phyloP scores from a whole-genome alignment of 2,113 vertebrate species.

The Microcebus lehilahytsara region DNA sequence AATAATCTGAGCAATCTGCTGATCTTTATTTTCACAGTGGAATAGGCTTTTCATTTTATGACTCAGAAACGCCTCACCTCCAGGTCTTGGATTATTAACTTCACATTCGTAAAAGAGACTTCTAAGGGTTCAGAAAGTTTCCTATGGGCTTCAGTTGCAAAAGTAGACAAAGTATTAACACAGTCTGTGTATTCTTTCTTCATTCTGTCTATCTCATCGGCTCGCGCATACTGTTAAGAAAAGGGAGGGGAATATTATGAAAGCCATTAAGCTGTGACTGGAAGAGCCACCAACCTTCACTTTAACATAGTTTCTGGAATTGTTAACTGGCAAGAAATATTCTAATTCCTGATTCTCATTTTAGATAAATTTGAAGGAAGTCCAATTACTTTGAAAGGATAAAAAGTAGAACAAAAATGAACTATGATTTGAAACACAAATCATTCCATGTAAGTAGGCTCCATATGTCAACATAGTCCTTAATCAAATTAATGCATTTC shows the following conservation, averaged over 20 bases:
- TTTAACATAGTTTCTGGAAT: not conserved
- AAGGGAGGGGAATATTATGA: not conserved
- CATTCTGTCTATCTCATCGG: constrained; percentile 92
- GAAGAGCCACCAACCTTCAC: not conserved
- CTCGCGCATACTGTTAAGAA: constrained; percentile 89
- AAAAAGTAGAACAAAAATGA: not conserved
- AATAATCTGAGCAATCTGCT: not conserved
- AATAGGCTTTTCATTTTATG: not conserved
- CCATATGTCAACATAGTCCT: constrained; percentile 7
- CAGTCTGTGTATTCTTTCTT: constrained; percentile 90
- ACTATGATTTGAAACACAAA: not conserved
- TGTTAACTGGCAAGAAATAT: not conserved
- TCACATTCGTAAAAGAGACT: constrained; percentile 91
- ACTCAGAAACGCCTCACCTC: constrained; percentile 85
- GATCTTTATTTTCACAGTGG: not conserved
- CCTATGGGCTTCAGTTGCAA: constrained; percentile 88
- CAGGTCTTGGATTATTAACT: constrained; percentile 90
- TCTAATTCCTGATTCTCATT: not conserved
- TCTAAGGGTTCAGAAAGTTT: constrained; percentile 89
- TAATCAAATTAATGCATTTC: not conserved
- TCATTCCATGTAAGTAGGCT: not conserved
- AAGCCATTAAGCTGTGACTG: not conserved
- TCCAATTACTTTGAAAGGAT: not conserved
- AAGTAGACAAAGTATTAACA: constrained; percentile 85
- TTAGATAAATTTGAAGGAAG: constrained; percentile 33